Base-by-base conservation (phyloP, 1,140 invertebrate genomes). In the Drosophila pectinifera region DNA sequence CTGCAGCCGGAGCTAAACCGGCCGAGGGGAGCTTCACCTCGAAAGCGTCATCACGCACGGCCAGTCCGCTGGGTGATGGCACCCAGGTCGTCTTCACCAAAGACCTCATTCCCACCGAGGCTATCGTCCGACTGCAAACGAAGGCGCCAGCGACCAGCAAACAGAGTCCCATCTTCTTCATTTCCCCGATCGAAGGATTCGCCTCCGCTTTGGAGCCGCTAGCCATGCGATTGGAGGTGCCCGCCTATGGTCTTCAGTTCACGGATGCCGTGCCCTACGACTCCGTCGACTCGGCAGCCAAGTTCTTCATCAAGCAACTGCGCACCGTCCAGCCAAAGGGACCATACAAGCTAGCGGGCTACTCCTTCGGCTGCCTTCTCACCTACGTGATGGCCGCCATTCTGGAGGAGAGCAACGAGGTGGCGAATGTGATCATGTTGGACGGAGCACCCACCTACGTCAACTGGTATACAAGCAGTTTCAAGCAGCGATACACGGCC, bases 381-480 rank as follows among this genome's bases (percentile, higher is more conserved):
- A 98, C 97, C 5, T 97, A 98, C 90, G 98, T 99, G 93, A 99
- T 99, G 95, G 96, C 96, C 3, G 78, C 96, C 10, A 95, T 97
- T 82, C 92, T 99, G 26, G 97, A 99, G 91, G 93, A 93, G 62
- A 92, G 73, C 48, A 94, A 95, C 10, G 94, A 96, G 80, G 92
- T 93, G 26, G 93, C 94, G 0, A 93, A 93, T n/a, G 92, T 97
- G n/a, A 94, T 97, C 38, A 93, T 99, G 51, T 93, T 99, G 42
- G 98, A 99, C 93, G 98, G 98, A 18, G 98, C 98, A 2, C 97
- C 97, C 10, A 94, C 95, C n/a, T 99, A 97, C 92, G 95, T 99
- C 2, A 95, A 95, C 28, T 94, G 95, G 45, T 97, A 98, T 92
- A 96, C 95, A 14, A 94, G 94, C 83, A 93, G 94, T 81, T 92